Percentiles rank a stretch among this genome's conserved stretches.
These are phyloP conservation scores for Erpornis zantholeuca DNA, from an alignment of 2,113 vertebrate genomes.

Conservation along the genomic window DNA sequence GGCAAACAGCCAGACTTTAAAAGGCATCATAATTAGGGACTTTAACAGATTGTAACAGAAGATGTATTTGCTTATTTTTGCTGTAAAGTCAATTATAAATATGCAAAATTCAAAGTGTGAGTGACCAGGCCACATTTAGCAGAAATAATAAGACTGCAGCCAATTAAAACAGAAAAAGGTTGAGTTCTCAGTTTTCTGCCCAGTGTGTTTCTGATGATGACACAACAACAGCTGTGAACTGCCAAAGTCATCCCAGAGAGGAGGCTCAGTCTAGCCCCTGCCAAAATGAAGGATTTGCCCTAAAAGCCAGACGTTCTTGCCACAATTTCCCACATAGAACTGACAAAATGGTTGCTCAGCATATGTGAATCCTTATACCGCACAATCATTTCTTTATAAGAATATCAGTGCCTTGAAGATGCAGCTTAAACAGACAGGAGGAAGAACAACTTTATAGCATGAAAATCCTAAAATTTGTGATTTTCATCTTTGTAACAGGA, in stretches of 20 bases:
- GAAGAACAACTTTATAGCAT: not conserved
- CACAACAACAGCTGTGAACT: constrained; percentile 42
- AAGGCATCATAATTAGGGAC: constrained; percentile 7
- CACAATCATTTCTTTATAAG: not conserved
- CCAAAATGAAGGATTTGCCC: constrained; percentile 4
- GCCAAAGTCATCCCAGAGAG: not conserved
- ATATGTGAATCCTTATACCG: not conserved
- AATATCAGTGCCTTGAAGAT: not conserved
- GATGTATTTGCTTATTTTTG: constrained; percentile 15
- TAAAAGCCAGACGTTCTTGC: not conserved
- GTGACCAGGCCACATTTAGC: not conserved
- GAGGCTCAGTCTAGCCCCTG: not conserved
- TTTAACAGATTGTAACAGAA: not conserved
- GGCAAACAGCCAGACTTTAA: constrained; percentile 3
- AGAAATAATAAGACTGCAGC: not conserved
- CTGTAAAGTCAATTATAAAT: constrained; percentile 13
- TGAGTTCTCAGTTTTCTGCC: constrained; percentile 19
- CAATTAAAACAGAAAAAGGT: constrained; percentile 39
- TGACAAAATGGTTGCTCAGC: not conserved
- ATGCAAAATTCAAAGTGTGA: constrained; percentile 10
- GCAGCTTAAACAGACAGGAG: not conserved
- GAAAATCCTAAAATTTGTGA: not conserved
- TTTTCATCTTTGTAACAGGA: not conserved
- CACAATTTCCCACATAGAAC: not conserved
- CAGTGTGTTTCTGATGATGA: constrained; percentile 1